These are phyloP conservation scores for Ancistrus triradiatus DNA, from an alignment of 2,113 vertebrate species.

Conservation along the genomic window DNA sequence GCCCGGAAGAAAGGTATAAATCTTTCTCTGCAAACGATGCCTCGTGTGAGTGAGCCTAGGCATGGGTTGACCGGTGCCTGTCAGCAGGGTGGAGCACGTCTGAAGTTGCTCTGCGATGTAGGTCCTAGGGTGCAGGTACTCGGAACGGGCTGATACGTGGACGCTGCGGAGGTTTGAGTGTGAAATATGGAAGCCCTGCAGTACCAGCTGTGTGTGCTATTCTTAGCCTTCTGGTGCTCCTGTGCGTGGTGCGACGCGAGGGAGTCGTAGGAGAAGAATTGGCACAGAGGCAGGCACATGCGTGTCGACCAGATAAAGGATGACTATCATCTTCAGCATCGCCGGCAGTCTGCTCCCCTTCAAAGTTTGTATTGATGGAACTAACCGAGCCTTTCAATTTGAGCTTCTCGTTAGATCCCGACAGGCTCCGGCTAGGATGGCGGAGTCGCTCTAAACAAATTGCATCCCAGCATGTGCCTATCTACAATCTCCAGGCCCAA, in stretches of 20 bases:
- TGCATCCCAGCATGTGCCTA: conserved; percentile 11
- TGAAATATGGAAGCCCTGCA: conserved; percentile 68
- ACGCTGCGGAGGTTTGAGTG: conserved; percentile 60
- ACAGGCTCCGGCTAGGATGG: background rate
- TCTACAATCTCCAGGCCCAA: conserved; percentile 11
- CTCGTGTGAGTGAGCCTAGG: no score
- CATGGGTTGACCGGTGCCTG: no score
- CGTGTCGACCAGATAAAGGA: conserved; percentile 22
- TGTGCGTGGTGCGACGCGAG: conserved; percentile 54
- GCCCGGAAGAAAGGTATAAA: no score
- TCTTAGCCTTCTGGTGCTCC: conserved; percentile 63
- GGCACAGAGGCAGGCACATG: conserved; percentile 49
- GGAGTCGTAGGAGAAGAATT: conserved; percentile 51
- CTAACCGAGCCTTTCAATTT: background rate
- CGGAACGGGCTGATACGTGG: conserved; percentile 39
- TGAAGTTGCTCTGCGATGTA: no score
- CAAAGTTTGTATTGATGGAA: conserved; percentile 28
- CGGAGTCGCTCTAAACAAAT: conserved; percentile 6
- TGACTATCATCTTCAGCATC: background rate
- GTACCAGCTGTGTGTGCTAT: conserved; percentile 75
- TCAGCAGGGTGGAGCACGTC: no score
- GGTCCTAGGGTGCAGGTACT: background rate
- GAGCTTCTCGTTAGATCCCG: conserved; percentile 6
- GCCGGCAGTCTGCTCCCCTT: conserved; percentile 23
- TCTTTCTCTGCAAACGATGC: no score